Evolutionary conservation across 2,888 invertebrate genomes (phyloP), one percentile per base, ranked within the genome.

Genomic region (Isoperla grammatica): DNA sequence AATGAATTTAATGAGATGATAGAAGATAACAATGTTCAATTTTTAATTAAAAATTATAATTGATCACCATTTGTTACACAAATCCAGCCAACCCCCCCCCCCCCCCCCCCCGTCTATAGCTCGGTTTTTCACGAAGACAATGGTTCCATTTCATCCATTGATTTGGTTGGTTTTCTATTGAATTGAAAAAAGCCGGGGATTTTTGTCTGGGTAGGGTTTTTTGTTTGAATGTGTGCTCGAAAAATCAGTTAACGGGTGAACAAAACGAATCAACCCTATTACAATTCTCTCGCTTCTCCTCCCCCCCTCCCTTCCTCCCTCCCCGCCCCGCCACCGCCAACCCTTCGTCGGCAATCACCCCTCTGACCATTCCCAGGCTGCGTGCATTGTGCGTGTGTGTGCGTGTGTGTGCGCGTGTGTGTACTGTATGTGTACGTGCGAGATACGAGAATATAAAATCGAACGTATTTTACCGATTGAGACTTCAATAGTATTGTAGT

Each of bases 221-320:
- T 29, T 29, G 29, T 29, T 29, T 8, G 29, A 29, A 29, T 61
- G 43, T 59, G 53, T 58, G 56, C 58, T 72, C 71, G 71, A 69
- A 72, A 74, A 73, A 73, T 73, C 74, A 73, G 74, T 75, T 74
- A 74, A 71, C 70, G 70, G 69, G 70, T 71, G 71, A 73, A 71
- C 71, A 70, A 72, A 71, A 65, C 65, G 64, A 65, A 64, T 65
- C 66, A 65, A 60, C 54, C 61, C 67, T 55, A 53, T 58, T 68
- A 66, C 67, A 65, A 69, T 72, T 61, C 70, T 72, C 74, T 71
- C 71, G 71, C 73, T 73, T 68, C 72, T 71, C 71, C 71, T 71
- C 69, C 71, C 72, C 67, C 45, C 68, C 56, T 15, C 22, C 60
- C 48, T 29, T 54, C 48, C 17, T 6, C 45, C 40, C 13, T 40